Evolutionary conservation across 2,113 vertebrate species (phyloP).

Genomic region (Phalacrocorax aristotelis): DNA sequence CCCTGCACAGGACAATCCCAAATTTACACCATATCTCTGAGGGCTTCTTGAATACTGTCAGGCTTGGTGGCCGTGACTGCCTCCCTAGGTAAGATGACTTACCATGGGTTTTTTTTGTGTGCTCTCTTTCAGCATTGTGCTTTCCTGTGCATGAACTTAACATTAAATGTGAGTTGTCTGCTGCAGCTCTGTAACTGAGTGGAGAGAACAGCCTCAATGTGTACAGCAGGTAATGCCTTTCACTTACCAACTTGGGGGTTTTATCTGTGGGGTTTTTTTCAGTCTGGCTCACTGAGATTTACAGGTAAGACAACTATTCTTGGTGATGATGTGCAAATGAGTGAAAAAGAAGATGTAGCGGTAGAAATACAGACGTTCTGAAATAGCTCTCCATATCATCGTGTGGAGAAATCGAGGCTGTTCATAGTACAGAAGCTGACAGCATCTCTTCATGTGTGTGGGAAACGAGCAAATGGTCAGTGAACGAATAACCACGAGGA

Average conservation of each 20-base stretch:
- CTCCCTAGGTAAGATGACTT: not conserved
- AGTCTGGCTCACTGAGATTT: not conserved
- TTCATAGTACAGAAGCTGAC: not conserved
- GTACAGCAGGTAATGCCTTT: not conserved
- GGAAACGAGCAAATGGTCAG: not conserved
- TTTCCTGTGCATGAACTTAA: not conserved
- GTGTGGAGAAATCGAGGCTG: not conserved
- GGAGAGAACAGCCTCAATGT: not conserved
- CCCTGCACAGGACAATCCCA: too few relatives aligned
- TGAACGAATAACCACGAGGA: not conserved
- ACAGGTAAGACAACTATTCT: not conserved
- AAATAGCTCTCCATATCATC: not conserved
- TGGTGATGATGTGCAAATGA: not conserved
- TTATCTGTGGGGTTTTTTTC: not conserved
- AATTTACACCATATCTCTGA: too few relatives aligned
- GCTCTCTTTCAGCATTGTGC: not conserved
- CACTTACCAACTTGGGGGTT: too few relatives aligned
- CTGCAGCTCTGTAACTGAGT: not conserved
- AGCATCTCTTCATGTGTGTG: not conserved
- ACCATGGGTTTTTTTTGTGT: not conserved
- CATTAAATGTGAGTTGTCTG: rapidly evolving
- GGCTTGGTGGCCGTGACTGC: too few relatives aligned
- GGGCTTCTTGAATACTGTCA: too few relatives aligned
- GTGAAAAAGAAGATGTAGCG: not conserved
- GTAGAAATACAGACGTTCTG: not conserved